Conservation (phyloP, 2,113 vertebrate genomes). For the Physeter macrocephalus region DNA sequence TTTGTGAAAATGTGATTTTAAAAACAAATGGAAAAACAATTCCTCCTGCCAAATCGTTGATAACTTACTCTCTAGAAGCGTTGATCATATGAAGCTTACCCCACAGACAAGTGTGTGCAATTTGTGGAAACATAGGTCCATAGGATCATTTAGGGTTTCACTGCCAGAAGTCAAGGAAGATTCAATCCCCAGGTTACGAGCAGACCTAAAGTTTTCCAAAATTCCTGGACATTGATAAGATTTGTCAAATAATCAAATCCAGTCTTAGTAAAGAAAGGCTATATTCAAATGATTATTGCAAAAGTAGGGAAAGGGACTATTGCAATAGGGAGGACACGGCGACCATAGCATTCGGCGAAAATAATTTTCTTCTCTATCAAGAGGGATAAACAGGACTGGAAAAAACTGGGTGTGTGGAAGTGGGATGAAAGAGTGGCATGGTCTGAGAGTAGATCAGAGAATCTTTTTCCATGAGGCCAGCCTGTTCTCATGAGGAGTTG, state of each 20-base stretch:
- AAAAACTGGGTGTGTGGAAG: neutral
- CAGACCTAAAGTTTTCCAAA: neutral
- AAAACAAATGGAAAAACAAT: neutral
- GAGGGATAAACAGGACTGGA: neutral
- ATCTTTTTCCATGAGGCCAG: neutral
- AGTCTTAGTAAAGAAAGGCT: neutral
- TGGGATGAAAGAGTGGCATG: neutral
- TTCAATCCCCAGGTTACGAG: neutral
- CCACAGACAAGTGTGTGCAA: neutral
- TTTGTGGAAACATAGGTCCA: neutral
- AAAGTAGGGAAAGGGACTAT: neutral
- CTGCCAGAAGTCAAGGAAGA: neutral
- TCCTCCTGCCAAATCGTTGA: neutral
- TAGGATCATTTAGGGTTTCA: neutral
- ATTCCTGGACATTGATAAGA: neutral
- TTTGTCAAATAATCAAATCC: neutral
- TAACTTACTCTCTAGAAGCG: neutral
- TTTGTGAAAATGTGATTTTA: neutral
- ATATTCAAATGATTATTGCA: neutral
- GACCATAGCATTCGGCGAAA: neutral
- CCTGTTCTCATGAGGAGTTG: neutral
- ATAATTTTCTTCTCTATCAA: neutral
- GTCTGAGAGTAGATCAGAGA: neutral
- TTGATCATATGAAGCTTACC: neutral
- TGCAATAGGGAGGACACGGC: accelerated